Evolutionary conservation across 2,797 vertebrate species (phyloP).

Genomic region (Myotis myotis): DNA sequence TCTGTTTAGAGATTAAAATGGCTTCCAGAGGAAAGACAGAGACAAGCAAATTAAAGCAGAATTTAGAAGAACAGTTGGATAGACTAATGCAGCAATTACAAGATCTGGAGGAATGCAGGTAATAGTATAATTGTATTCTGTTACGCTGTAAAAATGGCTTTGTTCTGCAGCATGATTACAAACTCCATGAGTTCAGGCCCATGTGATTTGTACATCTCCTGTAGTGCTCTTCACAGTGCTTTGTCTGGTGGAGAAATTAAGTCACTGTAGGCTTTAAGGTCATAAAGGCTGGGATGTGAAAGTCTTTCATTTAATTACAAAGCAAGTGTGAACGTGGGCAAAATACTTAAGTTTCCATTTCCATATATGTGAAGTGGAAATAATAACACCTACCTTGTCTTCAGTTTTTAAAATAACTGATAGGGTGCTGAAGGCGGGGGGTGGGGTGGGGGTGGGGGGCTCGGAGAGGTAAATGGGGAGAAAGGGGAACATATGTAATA

Average conservation of each 20-base stretch:
- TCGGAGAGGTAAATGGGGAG: no score
- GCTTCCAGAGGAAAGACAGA: conserved; percentile 96
- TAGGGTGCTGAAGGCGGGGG: no score
- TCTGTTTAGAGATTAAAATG: conserved; percentile 84
- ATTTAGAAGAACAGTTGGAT: conserved; percentile 97
- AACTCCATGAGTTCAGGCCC: background rate
- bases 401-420: background rate
- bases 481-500: no score
- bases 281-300: background rate
- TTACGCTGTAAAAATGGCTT: background rate
- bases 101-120: conserved; percentile 99
- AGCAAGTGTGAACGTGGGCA: background rate
- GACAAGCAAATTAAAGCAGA: conserved; percentile 95
- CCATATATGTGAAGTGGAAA: background rate
- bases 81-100: conserved; percentile 98
- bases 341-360: conserved; percentile 32
- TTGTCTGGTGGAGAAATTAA: background rate
- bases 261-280: background rate
- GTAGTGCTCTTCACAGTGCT: background rate
- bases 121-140: background rate
- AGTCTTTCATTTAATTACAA: conserved; percentile 4
- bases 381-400: background rate
- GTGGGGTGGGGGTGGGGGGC: no score
- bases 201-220: background rate
- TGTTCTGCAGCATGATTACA: background rate